phyloP scores from a whole-genome alignment of 2,888 invertebrate species.

The Tetranychus truncatus region DNA sequence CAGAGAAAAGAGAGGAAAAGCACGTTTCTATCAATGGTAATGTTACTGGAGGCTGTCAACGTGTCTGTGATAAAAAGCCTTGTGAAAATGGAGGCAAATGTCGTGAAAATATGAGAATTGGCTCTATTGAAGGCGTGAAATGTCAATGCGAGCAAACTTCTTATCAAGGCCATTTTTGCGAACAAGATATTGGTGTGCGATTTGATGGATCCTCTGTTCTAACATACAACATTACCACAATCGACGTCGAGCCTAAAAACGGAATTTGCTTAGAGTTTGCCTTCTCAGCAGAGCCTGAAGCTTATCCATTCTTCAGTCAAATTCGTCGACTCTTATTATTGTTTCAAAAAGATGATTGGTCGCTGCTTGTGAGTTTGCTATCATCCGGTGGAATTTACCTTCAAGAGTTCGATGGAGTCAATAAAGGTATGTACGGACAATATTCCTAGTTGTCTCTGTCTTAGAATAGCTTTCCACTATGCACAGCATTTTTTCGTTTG shows the following conservation, averaged over 20 bases:
- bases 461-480: too few species aligned
- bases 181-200: slow-evolving; percentile 68
- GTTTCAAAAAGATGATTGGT: background rate
- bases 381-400: background rate
- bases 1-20: background rate
- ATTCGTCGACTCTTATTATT: background rate
- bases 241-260: slow-evolving; percentile 32
- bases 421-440: background rate
- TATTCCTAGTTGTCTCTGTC: background rate
- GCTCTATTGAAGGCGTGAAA: slow-evolving; percentile 45
- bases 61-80: slow-evolving; percentile 69
- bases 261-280: slow-evolving; percentile 60
- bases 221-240: slow-evolving; percentile 34
- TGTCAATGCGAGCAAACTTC: slow-evolving; percentile 77
- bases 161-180: slow-evolving; percentile 68
- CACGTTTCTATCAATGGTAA: slow-evolving; percentile 1
- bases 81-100: slow-evolving; percentile 73
- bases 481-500: too few species aligned
- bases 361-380: background rate
- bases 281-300: slow-evolving; percentile 48
- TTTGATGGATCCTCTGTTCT: slow-evolving; percentile 69
- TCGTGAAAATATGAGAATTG: slow-evolving; percentile 67
- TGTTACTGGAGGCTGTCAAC: slow-evolving; percentile 46
- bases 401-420: background rate
- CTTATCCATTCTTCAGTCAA: slow-evolving; percentile 4